A percentile compares a stretch with the other conserved stretches of the same genome.
phyloP scores from a whole-genome alignment of 2,888 invertebrate genomes.

The Ornithoptera priamus region DNA sequence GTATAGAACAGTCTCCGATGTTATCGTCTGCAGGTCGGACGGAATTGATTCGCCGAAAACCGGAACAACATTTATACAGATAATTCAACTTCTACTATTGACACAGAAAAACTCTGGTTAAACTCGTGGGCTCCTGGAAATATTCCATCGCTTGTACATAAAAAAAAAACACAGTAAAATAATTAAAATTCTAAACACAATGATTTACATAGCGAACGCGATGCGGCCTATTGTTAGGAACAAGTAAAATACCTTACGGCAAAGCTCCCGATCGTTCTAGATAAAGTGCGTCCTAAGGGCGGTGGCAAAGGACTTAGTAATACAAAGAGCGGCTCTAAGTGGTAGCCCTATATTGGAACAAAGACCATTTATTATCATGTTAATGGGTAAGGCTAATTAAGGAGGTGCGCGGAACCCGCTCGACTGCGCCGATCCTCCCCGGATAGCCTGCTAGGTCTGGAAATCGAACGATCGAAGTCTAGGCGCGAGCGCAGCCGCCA shows the following conservation, averaged over 20 bases:
- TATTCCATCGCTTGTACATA: background rate
- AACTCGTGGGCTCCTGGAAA: too few relatives aligned
- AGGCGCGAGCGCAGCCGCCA: background rate
- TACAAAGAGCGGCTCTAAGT: slow-evolving; percentile 32
- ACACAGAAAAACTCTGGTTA: too few relatives aligned
- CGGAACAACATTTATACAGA: too few relatives aligned
- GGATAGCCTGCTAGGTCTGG: slow-evolving; percentile 57
- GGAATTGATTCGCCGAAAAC: too few relatives aligned
- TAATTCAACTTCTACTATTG: too few relatives aligned
- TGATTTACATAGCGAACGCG: too few relatives aligned
- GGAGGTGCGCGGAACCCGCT: slow-evolving; percentile 58
- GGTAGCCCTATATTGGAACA: slow-evolving; percentile 45
- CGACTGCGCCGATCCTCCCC: slow-evolving; percentile 44
- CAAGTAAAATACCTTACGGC: slow-evolving; percentile 15
- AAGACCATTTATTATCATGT: slow-evolving; percentile 59
- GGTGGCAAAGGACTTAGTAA: slow-evolving; percentile 28
- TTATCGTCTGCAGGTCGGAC: too few relatives aligned
- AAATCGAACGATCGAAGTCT: slow-evolving; percentile 10
- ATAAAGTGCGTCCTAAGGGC: slow-evolving; percentile 23
- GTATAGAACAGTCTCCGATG: slow-evolving; percentile 6
- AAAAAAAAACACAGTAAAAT: background rate
- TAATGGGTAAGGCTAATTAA: slow-evolving; percentile 63
- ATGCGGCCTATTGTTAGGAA: slow-evolving; percentile 13
- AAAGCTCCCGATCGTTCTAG: slow-evolving; percentile 12
- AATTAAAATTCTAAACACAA: slow-evolving; percentile 1